phyloP scores from a whole-genome alignment of 2,797 vertebrate species.

The Phalloptychus januarius region DNA sequence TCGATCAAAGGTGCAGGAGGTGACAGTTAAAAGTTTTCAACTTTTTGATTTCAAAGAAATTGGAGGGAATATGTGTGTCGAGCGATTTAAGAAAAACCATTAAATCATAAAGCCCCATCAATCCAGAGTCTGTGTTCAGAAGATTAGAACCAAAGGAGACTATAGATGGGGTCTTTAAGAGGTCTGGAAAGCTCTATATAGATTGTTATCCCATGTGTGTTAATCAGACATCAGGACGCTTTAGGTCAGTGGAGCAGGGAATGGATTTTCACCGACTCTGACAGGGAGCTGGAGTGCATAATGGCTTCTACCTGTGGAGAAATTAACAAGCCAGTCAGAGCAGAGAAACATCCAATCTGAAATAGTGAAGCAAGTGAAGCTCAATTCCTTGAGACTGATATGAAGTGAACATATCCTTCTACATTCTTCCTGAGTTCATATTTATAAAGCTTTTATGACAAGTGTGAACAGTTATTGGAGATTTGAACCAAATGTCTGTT shows the following conservation, averaged over 20 bases:
- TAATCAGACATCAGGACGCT: constrained; percentile 71
- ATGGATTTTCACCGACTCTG: constrained; percentile 69
- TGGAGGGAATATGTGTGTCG: constrained; percentile 7
- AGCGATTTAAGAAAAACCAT: constrained; percentile 26
- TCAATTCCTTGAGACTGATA: constrained; percentile 23
- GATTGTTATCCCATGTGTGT: constrained; percentile 70
- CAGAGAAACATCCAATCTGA: constrained; percentile 36
- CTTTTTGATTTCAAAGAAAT: constrained; percentile 20
- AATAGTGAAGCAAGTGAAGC: constrained; percentile 18
- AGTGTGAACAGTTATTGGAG: not conserved
- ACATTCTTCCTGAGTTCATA: constrained; percentile 9
- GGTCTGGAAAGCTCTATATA: constrained; percentile 46
- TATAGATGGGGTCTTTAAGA: constrained; percentile 50
- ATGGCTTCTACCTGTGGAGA: constrained; percentile 70
- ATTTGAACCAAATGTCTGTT: not conserved
- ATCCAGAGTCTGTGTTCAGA: constrained; percentile 21
- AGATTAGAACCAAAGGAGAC: constrained; percentile 43
- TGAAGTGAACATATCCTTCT: constrained; percentile 19
- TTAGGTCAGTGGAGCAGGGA: constrained; percentile 70
- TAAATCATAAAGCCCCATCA: constrained; percentile 21
- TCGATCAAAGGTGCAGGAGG: constrained; percentile 39
- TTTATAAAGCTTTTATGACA: constrained; percentile 17
- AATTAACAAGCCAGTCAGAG: constrained; percentile 64
- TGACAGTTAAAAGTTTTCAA: constrained; percentile 38
- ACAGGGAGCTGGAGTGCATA: constrained; percentile 48